A percentile compares a stretch with the other conserved stretches of the same genome.
These are phyloP conservation scores for Menidia beryllina DNA, from an alignment of 2,113 vertebrate species.

Conservation along the genomic window DNA sequence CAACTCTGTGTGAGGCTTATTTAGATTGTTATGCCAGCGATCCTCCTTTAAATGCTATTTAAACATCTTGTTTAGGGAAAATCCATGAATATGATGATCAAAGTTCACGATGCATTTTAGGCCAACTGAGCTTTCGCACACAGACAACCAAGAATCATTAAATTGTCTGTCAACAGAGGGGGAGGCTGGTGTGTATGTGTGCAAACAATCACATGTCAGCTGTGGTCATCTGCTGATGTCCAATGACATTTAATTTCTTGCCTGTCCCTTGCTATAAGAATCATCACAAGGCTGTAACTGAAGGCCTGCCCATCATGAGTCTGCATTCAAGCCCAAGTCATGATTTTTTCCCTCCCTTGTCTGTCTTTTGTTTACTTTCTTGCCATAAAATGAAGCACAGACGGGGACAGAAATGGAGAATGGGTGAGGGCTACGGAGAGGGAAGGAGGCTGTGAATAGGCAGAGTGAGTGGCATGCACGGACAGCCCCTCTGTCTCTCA, in stretches of 20 bases:
- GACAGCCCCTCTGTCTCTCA: conserved; percentile 78
- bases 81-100: background rate
- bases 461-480: conserved; percentile 75
- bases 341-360: conserved; percentile 18
- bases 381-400: conserved; percentile 57
- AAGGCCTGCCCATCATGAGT: conserved; percentile 50
- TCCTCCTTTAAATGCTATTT: background rate
- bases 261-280: conserved; percentile 46
- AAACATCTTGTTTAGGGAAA: background rate
- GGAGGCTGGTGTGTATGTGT: background rate
- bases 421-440: conserved; percentile 27
- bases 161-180: conserved; percentile 9
- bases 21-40: background rate
- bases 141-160: background rate
- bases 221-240: conserved; percentile 36
- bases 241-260: conserved; percentile 63
- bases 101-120: background rate
- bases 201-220: conserved; percentile 33
- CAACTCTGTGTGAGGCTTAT: background rate
- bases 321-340: conserved; percentile 59
- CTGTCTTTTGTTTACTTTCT: conserved; percentile 42
- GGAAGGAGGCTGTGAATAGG: conserved; percentile 67
- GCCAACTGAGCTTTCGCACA: conserved; percentile 5
- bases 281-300: conserved; percentile 11
- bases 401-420: conserved; percentile 38